A percentile compares a stretch with the other conserved stretches of the same genome.
These are phyloP conservation scores for Ailuropoda melanoleuca DNA, from an alignment of 2,113 vertebrate species.

Conservation along the genomic window DNA sequence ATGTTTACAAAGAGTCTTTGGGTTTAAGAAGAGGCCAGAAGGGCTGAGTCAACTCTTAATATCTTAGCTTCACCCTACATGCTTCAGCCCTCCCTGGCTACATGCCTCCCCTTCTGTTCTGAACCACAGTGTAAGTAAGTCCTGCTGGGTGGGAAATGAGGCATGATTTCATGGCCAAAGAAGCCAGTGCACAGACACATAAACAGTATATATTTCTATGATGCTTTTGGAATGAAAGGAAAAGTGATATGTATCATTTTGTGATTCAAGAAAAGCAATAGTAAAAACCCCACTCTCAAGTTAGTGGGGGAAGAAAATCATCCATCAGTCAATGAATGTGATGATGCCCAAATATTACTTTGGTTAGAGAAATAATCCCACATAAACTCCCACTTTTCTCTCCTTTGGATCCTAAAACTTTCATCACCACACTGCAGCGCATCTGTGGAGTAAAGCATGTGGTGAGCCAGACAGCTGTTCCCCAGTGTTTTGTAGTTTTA, in stretches of 20 bases:
- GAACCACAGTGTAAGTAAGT: slow-evolving; percentile 51
- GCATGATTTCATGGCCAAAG: slow-evolving; percentile 11
- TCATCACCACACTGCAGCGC: neutral
- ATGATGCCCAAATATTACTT: slow-evolving; percentile 59
- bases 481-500: neutral
- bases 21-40: slow-evolving; percentile 46
- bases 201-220: neutral
- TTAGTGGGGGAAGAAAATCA: neutral
- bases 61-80: neutral
- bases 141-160: slow-evolving; percentile 48
- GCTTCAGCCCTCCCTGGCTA: slow-evolving; percentile 24
- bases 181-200: neutral
- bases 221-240: slow-evolving; percentile 50
- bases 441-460: neutral
- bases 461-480: neutral
- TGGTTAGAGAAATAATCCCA: slow-evolving; percentile 66
- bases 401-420: slow-evolving; percentile 51
- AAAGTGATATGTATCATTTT: slow-evolving; percentile 61
- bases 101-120: slow-evolving; percentile 30
- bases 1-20: slow-evolving; percentile 52
- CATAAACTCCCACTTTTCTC: slow-evolving; percentile 53
- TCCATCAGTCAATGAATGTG: slow-evolving; percentile 49
- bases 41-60: slow-evolving; percentile 46
- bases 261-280: slow-evolving; percentile 42
- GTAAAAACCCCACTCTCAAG: slow-evolving; percentile 30